Percentiles rank a stretch among this genome's conserved stretches.
These are phyloP conservation scores for Neolamprologus toae DNA, from an alignment of 2,113 vertebrate species.

Conservation along the genomic window DNA sequence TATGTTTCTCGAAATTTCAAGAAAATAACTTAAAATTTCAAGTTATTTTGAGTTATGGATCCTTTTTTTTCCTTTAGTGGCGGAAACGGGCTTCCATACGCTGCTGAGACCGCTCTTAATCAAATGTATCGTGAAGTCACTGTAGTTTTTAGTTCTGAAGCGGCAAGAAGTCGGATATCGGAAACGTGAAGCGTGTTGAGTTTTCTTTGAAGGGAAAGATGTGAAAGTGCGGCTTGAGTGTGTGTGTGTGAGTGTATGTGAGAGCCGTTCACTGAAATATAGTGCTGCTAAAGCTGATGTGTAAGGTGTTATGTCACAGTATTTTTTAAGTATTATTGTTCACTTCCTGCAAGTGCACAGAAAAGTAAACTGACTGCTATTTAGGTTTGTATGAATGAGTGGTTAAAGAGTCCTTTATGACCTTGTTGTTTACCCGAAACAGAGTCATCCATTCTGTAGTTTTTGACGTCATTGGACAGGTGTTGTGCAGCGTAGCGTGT, in stretches of 20 bases:
- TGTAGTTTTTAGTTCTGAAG: background rate
- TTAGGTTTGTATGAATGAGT: background rate
- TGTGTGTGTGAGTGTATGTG: background rate
- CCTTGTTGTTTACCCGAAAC: background rate
- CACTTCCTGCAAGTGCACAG: background rate
- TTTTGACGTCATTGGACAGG: background rate
- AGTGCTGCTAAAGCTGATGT: conserved; percentile 47
- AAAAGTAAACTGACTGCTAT: background rate
- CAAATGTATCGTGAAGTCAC: background rate
- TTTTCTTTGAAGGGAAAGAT: conserved; percentile 19
- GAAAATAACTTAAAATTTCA: background rate
- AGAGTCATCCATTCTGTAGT: background rate
- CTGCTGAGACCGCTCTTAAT: conserved; percentile 6
- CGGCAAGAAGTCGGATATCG: background rate
- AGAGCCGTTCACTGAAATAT: conserved; percentile 6
- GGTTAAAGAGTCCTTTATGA: background rate
- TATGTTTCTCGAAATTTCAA: rapidly evolving
- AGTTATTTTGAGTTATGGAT: background rate
- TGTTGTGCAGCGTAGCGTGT: background rate
- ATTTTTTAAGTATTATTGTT: conserved; percentile 36
- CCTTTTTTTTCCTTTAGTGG: background rate
- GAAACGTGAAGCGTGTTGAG: background rate
- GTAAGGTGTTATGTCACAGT: conserved; percentile 40
- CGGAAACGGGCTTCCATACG: background rate
- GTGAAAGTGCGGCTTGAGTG: conserved; percentile 1